Evolutionary conservation across 2,888 invertebrate species (phyloP).

Genomic region (Suillia variegata): DNA sequence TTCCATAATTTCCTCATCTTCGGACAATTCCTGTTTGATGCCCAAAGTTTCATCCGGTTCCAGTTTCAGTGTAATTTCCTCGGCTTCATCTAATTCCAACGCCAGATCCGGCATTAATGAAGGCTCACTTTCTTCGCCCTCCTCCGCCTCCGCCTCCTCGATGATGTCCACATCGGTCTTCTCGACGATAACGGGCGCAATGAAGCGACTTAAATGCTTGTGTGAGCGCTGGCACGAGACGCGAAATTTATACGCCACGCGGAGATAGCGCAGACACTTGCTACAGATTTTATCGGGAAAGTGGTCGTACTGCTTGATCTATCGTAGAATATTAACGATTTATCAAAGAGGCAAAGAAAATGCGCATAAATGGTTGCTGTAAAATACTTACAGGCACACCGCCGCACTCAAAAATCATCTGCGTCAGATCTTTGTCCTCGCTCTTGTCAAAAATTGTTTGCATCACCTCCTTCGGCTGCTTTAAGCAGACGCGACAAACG

Average conservation of each 20-base stretch:
- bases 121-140: slow-evolving; percentile 18
- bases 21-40: slow-evolving; percentile 45
- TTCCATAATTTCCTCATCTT: slow-evolving; percentile 48
- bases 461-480: slow-evolving; percentile 52
- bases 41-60: slow-evolving; percentile 32
- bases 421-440: slow-evolving; percentile 48
- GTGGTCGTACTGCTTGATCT: slow-evolving; percentile 54
- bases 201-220: slow-evolving; percentile 52
- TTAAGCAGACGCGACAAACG: slow-evolving; percentile 50
- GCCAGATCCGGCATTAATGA: slow-evolving; percentile 27
- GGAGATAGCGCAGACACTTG: slow-evolving; percentile 45
- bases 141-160: no score
- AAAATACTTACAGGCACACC: slow-evolving; percentile 51
- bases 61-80: slow-evolving; percentile 32
- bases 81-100: slow-evolving; percentile 29
- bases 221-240: slow-evolving; percentile 50
- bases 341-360: background rate
- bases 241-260: slow-evolving; percentile 48
- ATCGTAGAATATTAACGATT: slow-evolving; percentile 2
- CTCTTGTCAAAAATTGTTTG: slow-evolving; percentile 50
- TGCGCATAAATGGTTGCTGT: background rate
- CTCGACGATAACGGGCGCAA: slow-evolving; percentile 52
- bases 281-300: slow-evolving; percentile 54
- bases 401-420: slow-evolving; percentile 55
- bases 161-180: slow-evolving; percentile 25